Conservation (phyloP, 2,113 vertebrate species). For the Rana temporaria region DNA sequence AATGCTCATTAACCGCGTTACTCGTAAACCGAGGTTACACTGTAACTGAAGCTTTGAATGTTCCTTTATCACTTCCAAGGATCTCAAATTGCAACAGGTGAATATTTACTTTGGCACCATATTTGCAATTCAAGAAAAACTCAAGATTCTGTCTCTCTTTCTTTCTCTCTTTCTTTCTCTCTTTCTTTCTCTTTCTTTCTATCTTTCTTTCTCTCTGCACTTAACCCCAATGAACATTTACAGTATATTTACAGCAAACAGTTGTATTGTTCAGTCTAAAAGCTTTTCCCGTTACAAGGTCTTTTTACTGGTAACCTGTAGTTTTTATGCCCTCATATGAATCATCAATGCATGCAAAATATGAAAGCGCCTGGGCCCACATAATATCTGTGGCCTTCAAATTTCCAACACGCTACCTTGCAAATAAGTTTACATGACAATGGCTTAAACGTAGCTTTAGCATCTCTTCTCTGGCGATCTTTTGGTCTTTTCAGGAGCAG, state of each 20-base stretch:
- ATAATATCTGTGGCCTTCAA: background rate
- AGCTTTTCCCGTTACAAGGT: background rate
- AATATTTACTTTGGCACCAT: no score
- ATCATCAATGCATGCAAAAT: background rate
- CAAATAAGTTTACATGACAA: slow-evolving; percentile 27
- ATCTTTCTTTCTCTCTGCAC: no score
- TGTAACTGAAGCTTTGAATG: no score
- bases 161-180: no score
- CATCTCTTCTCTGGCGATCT: background rate
- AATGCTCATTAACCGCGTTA: no score
- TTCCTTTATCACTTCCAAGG: no score
- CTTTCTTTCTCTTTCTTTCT: no score
- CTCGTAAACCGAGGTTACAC: no score
- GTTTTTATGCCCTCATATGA: background rate
- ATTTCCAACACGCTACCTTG: background rate
- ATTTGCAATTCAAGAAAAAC: no score
- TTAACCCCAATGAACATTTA: background rate
- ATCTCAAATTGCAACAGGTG: no score
- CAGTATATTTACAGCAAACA: background rate
- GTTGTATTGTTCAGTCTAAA: background rate
- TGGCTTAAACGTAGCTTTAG: slow-evolving; percentile 1
- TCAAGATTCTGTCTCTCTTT: no score
- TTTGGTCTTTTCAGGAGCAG: background rate
- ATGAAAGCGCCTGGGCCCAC: background rate
- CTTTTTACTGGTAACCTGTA: background rate